Percentiles rank a stretch among this genome's conserved stretches.
These are phyloP conservation scores for Caerostris extrusa DNA, from an alignment of 1,140 invertebrate species.

Conservation along the genomic window DNA sequence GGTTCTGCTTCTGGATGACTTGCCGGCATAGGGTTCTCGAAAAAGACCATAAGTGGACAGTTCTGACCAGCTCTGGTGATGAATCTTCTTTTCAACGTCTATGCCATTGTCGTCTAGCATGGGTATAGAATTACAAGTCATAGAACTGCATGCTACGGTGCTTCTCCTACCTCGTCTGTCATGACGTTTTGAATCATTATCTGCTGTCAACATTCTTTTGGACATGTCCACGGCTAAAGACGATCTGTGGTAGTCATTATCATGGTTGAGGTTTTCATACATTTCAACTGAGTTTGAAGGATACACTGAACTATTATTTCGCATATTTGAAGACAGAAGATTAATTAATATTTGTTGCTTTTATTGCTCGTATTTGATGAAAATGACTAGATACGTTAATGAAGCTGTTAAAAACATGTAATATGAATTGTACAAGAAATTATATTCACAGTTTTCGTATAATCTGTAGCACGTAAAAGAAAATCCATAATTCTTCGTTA, in stretches of 20 bases:
- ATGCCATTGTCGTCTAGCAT: not conserved
- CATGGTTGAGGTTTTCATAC: not conserved
- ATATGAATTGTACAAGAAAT: too few relatives aligned
- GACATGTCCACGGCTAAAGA: slow-evolving; percentile 37
- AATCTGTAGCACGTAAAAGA: too few relatives aligned
- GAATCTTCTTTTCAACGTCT: not conserved
- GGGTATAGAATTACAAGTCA: not conserved
- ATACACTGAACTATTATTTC: slow-evolving; percentile 42
- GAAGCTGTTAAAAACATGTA: too few relatives aligned
- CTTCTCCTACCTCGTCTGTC: slow-evolving; percentile 21
- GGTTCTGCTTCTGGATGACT: not conserved
- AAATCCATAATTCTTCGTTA: too few relatives aligned
- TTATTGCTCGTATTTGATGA: too few relatives aligned
- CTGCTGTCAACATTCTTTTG: not conserved
- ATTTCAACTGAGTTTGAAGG: slow-evolving; percentile 13
- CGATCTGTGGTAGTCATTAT: slow-evolving; percentile 20
- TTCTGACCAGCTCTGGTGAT: slow-evolving; percentile 55
- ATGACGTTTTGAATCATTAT: not conserved
- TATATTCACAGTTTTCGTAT: too few relatives aligned
- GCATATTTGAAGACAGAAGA: not conserved
- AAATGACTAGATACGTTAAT: too few relatives aligned
- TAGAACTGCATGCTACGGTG: slow-evolving; percentile 25
- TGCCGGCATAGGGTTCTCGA: not conserved
- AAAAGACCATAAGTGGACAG: slow-evolving; percentile 9
- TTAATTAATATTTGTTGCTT: too few relatives aligned